Conservation (phyloP, 30 jellyfish, hydroid and myxozoan genomes). For the Catostylus mosaicus region DNA sequence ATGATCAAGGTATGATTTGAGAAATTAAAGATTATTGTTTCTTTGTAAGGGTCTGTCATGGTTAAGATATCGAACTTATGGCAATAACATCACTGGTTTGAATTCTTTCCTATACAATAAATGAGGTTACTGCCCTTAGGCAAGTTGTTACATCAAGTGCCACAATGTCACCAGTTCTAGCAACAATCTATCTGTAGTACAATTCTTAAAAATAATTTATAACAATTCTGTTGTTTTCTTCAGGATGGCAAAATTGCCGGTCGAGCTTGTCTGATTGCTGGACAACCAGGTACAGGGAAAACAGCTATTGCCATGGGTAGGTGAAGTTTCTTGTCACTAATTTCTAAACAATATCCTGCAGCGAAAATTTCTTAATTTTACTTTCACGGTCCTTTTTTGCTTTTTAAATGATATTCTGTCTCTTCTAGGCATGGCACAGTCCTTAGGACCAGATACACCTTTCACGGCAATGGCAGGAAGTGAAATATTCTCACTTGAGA, state of each 20-base stretch:
- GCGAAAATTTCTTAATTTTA: not conserved
- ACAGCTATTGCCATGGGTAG: conserved; percentile 99
- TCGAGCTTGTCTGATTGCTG: conserved; percentile 93
- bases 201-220: too few relatives aligned
- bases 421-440: conserved; percentile 92
- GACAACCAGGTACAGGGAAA: conserved; percentile 99
- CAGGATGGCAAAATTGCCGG: conserved; percentile 99
- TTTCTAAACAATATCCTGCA: too few relatives aligned
- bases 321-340: not conserved
- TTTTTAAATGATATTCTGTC: not conserved
- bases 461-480: conserved; percentile 98
- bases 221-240: too few relatives aligned
- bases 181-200: too few relatives aligned
- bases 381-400: not conserved
- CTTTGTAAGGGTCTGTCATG: too few relatives aligned
- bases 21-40: too few relatives aligned
- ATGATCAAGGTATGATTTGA: conserved; percentile 95
- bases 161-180: too few relatives aligned
- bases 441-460: conserved; percentile 99
- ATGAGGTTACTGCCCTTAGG: too few relatives aligned
- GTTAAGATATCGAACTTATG: too few relatives aligned
- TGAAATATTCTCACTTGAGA: conserved; percentile 97
- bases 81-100: too few relatives aligned
- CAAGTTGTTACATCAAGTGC: too few relatives aligned
- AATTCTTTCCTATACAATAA: too few relatives aligned